Evolutionary conservation across 2,113 vertebrate species (phyloP).

Genomic region (Sylvietta virens): DNA sequence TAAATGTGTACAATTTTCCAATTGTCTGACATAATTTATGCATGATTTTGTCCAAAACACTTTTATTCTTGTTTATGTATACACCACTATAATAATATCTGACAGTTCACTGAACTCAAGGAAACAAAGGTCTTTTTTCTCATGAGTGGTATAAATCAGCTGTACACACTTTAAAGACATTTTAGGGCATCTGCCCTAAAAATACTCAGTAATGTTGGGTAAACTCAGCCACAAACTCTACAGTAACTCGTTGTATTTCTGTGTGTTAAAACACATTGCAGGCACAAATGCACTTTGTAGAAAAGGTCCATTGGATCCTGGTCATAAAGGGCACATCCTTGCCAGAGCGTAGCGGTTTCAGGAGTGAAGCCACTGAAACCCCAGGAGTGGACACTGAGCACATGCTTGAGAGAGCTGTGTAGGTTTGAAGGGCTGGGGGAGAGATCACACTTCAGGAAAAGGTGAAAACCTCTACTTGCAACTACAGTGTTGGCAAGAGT

Average conservation of each 20-base stretch:
- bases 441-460: background rate
- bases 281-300: background rate
- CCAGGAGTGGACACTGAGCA: background rate
- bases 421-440: background rate
- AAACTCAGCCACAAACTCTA: background rate
- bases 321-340: background rate
- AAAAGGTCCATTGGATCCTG: background rate
- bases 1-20: constrained; percentile 62
- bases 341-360: fast-evolving
- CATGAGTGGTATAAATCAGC: background rate
- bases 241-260: background rate
- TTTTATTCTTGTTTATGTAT: background rate
- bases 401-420: background rate
- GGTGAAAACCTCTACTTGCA: background rate
- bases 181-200: background rate
- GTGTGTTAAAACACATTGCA: background rate
- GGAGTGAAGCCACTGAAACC: background rate
- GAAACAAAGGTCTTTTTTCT: background rate
- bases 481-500: background rate
- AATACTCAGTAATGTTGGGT: background rate
- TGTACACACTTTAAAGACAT: background rate
- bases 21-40: background rate
- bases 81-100: background rate
- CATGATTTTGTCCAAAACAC: background rate
- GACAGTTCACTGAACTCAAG: background rate